Evolutionary conservation across 2,797 vertebrate genomes (phyloP), one percentile per base, ranked within the genome.

Genomic region (Phaenicophaeus curvirostris): DNA sequence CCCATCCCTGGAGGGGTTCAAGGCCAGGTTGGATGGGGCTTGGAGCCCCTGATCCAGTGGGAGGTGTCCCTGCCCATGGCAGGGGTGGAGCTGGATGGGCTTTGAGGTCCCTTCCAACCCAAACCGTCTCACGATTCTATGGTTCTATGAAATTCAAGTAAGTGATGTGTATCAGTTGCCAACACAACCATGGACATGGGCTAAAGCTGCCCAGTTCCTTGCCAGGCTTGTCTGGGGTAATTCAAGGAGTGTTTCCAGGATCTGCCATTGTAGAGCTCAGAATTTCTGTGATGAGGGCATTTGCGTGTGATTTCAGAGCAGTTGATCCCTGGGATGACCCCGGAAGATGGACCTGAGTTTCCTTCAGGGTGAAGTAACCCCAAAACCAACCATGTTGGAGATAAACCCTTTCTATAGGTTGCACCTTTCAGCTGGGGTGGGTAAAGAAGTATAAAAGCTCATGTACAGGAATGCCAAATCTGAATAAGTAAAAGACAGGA

Each of bases 151-250:
- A 51, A 39, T 51, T 42, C 11, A 9, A 28, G 48, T 4, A 11
- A 19, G 16, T 2, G 9, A 16, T 21, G 4, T 12, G 19, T 13
- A 17, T 23, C 6, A 33, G 30, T 41, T 73, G 39, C 69, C 66
- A 54, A 2, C 37, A 27, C 62, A 50, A 14, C 71, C 58, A 0
- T 5, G 63, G 57, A 4, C 39, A 2, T 0, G 42, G 11, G 42
- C 42, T 79, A 8, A 85, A 80, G 61, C 42, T 71, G 50, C 81
- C 35, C 55, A 13, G 27, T 41, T 41, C 33, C 33, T 54, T 35
- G 11, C 30, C 3, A 0, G 0, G 3, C 8, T 48, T 31, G 3
- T 19, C 41, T 67, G 48, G 48, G 8, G 1, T 46, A 2, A 72
- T 89, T 20, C 51, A 53, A 28, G 74, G 33, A 54, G 8, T 1